Base-by-base conservation (phyloP, 2,113 vertebrate species). In the Stigmatopora nigra region DNA sequence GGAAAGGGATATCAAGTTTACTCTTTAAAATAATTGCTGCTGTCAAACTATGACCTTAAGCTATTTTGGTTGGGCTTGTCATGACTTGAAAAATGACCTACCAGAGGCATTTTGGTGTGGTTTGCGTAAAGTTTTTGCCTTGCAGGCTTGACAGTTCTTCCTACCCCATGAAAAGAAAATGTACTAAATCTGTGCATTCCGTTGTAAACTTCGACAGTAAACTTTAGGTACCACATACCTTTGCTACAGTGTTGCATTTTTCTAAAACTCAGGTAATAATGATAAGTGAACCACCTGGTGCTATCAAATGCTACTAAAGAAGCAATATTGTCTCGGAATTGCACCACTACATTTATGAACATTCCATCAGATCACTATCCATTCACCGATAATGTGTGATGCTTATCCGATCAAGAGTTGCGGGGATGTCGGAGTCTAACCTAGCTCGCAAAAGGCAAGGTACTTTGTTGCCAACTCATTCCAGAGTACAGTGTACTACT, bases 1-100 rank as follows among this genome's bases (percentile, higher is more conserved):
- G 22, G 59, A 45, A 61, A 22, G 12, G 7, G 16, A 15, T 8
- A 25, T 11, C 7, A 55, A 36, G 19, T 22, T n/a, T 13, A 46
- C 53, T 67, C 19, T 60, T 13, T 11, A 44, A 44, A 51, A 14
- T 51, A 47, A 59, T 36, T 51, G 2, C 41, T 5, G 55, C 41
- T 3, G 31, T 64, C 13, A 60, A n/a, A 63, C n/a, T 16, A 17
- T 77, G 52, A 67, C 36, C 38, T 45, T 19, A 7, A 61, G 35
- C 9, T 2, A 2, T 67, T 59, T 66, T 25, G 36, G 1, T 14
- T 48, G 66, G 79, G 68, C 84, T 66, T 85, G 79, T 31, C 64
- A 65, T 71, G 55, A 79, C 84, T 78, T 81, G 75, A 85, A 65
- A 63, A 35, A 1, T 56, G 64, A 73, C 41, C 38, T 63, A 13